Base-by-base conservation (phyloP, 1,140 invertebrate species). In the Arctopsyche grandis region DNA sequence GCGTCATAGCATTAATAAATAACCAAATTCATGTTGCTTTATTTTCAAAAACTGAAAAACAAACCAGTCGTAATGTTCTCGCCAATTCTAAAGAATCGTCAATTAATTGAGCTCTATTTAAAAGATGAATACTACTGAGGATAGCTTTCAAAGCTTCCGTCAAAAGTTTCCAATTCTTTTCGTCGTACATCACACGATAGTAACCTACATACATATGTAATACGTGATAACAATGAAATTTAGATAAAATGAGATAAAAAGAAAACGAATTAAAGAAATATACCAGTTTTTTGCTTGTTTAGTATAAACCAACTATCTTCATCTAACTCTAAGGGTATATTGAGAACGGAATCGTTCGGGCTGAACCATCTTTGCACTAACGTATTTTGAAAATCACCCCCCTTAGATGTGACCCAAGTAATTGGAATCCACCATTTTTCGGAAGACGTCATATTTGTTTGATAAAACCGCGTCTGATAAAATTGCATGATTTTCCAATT, bases 71-170 rank as follows among this genome's bases (percentile, higher is more conserved):
- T 22, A 87, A 89, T 66, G 89, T 90, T 77, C 89, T 88, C 0
- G 91, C 91, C 44, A 96, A 87, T 79, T 91, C 91, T 77, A 93
- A 92, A 10, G 92, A 87, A 84, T 96, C 95, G 82, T 95, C 93
- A 4, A 96, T 86, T 0, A 96, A 85, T 85, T 96, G 94, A 0
- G 93, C 94, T 75, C 94, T 87, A 86, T 95, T 96, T 4, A 93
- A 85, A 0, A 89, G 82, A 63, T 93, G 89, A 78, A 96, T 93
- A 0, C 82, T 83, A 0, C 84, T 81, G 80, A 88, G 89, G n/a
- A 77, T 44, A 22, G 80, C 83, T 0, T 81, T 79, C 9, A 93
- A 79, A 5, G 87, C 88, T 0, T 75, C 73, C 0, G 85, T 84
- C 7, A 92, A 84, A 0, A 86, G 85, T 1, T 83, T 46, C 87